Percentiles rank a stretch among this genome's conserved stretches.
Conservation (phyloP, 2,113 vertebrate species). For the Struthio camelus region DNA sequence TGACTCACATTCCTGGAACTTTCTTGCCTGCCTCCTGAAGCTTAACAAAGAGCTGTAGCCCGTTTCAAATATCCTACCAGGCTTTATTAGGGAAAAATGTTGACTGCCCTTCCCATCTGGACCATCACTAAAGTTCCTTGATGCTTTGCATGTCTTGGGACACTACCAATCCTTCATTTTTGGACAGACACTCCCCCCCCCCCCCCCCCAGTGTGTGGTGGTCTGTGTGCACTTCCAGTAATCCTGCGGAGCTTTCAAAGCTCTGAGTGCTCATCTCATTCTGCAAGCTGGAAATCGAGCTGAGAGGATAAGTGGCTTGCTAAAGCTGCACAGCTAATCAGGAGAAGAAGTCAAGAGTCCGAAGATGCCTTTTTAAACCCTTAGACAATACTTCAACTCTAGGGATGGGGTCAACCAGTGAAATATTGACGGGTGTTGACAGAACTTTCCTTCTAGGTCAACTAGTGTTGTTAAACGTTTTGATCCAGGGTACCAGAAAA, state of each 20-base stretch:
- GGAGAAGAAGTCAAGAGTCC: not conserved
- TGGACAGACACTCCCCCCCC: too few relatives aligned
- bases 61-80: conserved; percentile 44
- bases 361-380: not conserved
- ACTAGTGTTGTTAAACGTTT: not conserved
- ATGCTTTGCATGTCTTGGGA: not conserved
- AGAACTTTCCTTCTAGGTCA: not conserved
- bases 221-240: not conserved
- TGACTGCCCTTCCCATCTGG: not conserved
- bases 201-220: not conserved
- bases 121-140: not conserved
- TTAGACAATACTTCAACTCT: not conserved
- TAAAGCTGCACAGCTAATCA: not conserved
- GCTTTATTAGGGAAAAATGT: conserved; percentile 65
- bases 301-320: fast-evolving
- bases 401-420: not conserved
- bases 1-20: conserved; percentile 70
- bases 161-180: fast-evolving
- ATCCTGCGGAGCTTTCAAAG: not conserved
- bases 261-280: not conserved
- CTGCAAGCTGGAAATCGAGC: not conserved
- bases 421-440: not conserved
- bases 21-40: conserved; percentile 43
- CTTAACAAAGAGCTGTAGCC: conserved; percentile 45
- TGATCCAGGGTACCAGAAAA: not conserved